Conservation (phyloP, 2,797 vertebrate genomes). For the Heteromormyrus szaboi region DNA sequence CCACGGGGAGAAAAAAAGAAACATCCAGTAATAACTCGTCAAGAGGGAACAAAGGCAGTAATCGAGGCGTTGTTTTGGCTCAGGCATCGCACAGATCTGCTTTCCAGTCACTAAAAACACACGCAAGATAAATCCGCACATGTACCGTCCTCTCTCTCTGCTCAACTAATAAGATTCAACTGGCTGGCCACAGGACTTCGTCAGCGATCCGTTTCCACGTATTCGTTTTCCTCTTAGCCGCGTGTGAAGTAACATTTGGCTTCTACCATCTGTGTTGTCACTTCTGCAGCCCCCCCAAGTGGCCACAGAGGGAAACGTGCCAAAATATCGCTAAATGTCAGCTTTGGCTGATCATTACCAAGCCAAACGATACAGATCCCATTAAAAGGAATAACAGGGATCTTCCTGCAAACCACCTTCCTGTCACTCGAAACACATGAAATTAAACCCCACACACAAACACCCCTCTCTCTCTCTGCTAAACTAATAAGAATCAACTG, state of each 20-base stretch:
- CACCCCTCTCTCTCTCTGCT: background rate
- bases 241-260: constrained; percentile 22
- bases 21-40: constrained; percentile 21
- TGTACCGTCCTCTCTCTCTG: background rate
- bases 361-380: background rate
- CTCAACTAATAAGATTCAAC: background rate
- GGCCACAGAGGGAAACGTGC: background rate
- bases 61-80: constrained; percentile 26
- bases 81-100: constrained; percentile 25
- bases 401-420: background rate
- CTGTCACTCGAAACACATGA: background rate
- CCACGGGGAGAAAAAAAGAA: background rate
- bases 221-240: background rate
- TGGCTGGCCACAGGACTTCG: background rate
- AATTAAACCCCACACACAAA: background rate
- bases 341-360: background rate
- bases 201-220: background rate
- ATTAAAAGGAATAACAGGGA: background rate
- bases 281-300: background rate
- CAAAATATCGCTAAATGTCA: background rate
- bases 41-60: constrained; percentile 24
- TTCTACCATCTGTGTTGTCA: constrained; percentile 33
- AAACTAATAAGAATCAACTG: background rate
- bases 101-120: constrained; percentile 22
- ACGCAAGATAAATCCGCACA: background rate